A percentile compares a stretch with the other conserved stretches of the same genome.
Conservation (phyloP, 2,113 vertebrate species). For the Aegotheles bennettii region DNA sequence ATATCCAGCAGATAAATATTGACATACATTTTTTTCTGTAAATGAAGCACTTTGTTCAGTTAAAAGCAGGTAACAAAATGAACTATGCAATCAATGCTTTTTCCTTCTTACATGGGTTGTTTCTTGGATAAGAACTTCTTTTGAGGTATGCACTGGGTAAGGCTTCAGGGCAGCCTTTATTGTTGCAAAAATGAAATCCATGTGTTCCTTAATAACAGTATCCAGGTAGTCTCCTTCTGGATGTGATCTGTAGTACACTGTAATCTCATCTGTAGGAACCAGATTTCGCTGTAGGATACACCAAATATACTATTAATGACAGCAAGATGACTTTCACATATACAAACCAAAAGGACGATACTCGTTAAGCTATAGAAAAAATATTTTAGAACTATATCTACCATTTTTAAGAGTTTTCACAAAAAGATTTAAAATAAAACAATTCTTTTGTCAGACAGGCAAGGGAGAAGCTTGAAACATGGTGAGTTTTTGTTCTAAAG, state of each 20-base stretch:
- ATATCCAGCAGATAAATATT: not conserved
- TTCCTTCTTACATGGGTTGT: conserved; percentile 81
- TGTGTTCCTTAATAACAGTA: conserved; percentile 84
- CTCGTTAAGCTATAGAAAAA: not conserved
- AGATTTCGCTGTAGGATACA: conserved; percentile 79
- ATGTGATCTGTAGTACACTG: conserved; percentile 81
- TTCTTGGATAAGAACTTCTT: conserved; percentile 87
- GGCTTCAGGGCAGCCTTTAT: conserved; percentile 86
- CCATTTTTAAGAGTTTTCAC: not conserved
- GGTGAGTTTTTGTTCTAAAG: not conserved
- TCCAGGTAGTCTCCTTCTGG: conserved; percentile 86
- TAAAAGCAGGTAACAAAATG: not conserved
- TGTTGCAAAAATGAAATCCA: conserved; percentile 91
- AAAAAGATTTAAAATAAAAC: not conserved
- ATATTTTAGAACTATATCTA: not conserved
- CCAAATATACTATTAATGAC: not conserved
- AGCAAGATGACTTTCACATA: not conserved
- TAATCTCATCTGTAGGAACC: conserved; percentile 93
- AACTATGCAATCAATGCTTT: not conserved
- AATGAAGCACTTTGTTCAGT: not conserved
- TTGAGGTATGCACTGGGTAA: conserved; percentile 80
- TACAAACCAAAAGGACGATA: not conserved
- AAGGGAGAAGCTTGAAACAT: not conserved
- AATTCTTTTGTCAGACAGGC: not conserved
- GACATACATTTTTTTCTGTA: not conserved